Conservation (phyloP, 2,888 invertebrate genomes). For the Sycophila texana region DNA sequence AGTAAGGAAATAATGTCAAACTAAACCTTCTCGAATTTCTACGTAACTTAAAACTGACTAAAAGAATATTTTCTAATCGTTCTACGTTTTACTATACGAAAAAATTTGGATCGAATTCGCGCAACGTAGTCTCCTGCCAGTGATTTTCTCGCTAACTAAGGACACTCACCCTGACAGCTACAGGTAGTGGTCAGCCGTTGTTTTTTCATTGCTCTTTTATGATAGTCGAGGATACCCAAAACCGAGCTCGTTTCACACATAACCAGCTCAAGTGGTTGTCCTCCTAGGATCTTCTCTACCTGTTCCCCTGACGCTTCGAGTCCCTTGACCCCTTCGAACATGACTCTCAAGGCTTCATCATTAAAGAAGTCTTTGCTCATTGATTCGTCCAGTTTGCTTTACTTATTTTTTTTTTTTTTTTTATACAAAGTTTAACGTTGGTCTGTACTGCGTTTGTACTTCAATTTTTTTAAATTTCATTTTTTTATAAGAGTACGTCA, state of each 20-base stretch:
- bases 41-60: no score
- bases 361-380: no score
- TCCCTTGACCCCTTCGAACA: conserved; percentile 30
- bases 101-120: not conserved
- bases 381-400: no score
- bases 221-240: not conserved
- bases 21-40: no score
- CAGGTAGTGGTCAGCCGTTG: not conserved
- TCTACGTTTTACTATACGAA: no score
- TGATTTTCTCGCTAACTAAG: not conserved
- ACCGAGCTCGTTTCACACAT: not conserved
- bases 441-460: no score
- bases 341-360: not conserved
- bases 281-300: conserved; percentile 14
- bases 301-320: conserved; percentile 17
- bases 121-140: conserved; percentile 13
- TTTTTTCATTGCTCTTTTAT: conserved; percentile 17
- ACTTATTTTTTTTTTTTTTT: no score
- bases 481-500: no score
- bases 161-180: conserved; percentile 29
- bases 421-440: no score
- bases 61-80: no score
- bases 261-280: conserved; percentile 5
- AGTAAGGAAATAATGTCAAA: no score
- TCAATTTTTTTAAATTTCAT: no score